A percentile compares a stretch with the other conserved stretches of the same genome.
Evolutionary conservation across 2,113 vertebrate species (phyloP).

Genomic region (Penelope pileata): DNA sequence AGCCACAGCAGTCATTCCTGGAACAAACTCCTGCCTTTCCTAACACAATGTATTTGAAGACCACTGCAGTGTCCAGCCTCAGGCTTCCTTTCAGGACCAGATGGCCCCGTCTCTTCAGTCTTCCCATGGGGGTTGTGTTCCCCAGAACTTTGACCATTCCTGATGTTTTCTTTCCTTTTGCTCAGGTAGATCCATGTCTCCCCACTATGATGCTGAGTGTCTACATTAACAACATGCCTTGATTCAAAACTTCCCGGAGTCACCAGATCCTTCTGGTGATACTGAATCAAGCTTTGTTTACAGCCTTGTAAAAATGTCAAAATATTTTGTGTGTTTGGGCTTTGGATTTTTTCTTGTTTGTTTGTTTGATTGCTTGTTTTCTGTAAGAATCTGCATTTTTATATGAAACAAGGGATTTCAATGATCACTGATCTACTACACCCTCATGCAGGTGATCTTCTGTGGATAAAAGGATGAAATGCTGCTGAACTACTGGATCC

Average conservation of each 20-base stretch:
- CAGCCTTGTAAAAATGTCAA: not conserved
- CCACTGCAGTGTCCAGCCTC: not conserved
- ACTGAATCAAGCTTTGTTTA: not conserved
- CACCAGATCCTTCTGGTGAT: not conserved
- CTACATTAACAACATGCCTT: rapidly evolving
- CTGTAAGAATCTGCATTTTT: not conserved
- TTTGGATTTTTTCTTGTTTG: too few relatives aligned
- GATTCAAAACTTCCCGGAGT: not conserved
- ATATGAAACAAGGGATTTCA: not conserved
- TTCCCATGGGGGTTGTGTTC: not conserved
- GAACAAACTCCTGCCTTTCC: not conserved
- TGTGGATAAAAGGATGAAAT: not conserved
- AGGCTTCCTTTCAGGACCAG: not conserved
- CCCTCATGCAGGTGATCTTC: not conserved
- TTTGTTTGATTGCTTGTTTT: too few relatives aligned
- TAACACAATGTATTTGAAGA: not conserved
- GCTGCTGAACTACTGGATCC: not conserved
- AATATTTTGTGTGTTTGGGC: not conserved
- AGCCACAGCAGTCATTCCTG: not conserved
- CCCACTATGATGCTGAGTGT: not conserved
- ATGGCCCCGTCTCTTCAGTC: not conserved
- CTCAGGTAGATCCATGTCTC: too few relatives aligned
- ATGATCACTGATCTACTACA: not conserved
- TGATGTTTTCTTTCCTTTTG: not conserved
- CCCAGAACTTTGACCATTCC: not conserved